These are phyloP conservation scores for Cichladusa arquata DNA, from an alignment of 2,113 vertebrate genomes.

Conservation along the genomic window DNA sequence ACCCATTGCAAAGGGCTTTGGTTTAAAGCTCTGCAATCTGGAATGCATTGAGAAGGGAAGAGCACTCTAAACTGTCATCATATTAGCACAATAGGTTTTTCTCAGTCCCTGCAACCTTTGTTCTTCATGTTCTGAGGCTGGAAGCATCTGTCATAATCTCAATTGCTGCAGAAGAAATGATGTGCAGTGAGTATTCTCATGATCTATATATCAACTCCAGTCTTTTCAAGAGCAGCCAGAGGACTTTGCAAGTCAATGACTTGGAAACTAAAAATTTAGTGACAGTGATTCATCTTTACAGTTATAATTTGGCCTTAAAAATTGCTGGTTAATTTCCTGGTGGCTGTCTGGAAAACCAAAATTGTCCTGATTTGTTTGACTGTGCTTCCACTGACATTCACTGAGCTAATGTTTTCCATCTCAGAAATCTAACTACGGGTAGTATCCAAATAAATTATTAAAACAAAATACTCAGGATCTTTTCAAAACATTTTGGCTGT, in stretches of 20 bases:
- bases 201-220: neutral
- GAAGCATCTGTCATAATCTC: neutral
- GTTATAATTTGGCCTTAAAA: neutral
- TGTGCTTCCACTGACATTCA: neutral
- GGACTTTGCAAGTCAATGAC: neutral
- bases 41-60: neutral
- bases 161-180: neutral
- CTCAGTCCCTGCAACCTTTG: neutral
- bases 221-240: neutral
- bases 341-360: neutral
- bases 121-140: neutral
- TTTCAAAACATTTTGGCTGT: neutral
- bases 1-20: neutral
- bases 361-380: neutral
- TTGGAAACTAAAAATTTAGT: neutral
- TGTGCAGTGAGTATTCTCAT: neutral
- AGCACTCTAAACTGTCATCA: neutral
- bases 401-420: neutral
- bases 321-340: neutral
- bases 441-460: neutral
- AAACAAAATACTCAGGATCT: neutral
- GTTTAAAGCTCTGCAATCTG: neutral
- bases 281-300: neutral
- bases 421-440: neutral
- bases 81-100: neutral